Conservation (phyloP, 2,797 vertebrate genomes). For the Gymnothorax reevesii region DNA sequence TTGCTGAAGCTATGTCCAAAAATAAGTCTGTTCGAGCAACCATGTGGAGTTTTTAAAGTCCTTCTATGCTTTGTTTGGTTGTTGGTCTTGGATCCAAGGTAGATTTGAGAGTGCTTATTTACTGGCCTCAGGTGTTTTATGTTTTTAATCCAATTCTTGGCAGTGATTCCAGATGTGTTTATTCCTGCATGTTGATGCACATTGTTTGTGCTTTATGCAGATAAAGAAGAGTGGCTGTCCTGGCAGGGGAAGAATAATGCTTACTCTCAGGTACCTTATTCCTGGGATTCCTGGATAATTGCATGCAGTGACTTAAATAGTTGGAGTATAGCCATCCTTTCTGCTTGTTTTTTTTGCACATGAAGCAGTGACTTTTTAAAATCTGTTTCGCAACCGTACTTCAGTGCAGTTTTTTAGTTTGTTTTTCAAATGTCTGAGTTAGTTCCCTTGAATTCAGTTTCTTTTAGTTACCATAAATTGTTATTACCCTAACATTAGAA, state of each 20-base stretch:
- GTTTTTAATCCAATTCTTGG: neutral
- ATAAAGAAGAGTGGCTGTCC: slow-evolving; percentile 65
- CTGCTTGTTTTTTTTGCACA: neutral
- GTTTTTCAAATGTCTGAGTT: no score
- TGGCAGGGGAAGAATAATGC: slow-evolving; percentile 50
- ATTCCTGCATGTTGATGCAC: neutral
- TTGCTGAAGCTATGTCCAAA: neutral
- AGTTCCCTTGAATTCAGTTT: no score
- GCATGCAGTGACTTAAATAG: neutral
- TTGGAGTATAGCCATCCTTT: neutral
- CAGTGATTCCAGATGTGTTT: neutral
- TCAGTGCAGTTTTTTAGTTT: neutral
- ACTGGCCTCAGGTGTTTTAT: neutral
- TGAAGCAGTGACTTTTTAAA: neutral
- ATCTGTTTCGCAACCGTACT: neutral
- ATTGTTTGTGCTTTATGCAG: slow-evolving; percentile 46
- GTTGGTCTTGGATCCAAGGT: neutral
- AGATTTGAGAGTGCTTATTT: neutral
- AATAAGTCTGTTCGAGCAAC: neutral
- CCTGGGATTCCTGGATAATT: neutral
- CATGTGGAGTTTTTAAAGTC: neutral
- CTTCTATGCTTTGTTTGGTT: neutral
- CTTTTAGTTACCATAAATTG: no score
- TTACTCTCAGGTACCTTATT: slow-evolving; percentile 63
- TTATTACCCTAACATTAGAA: no score